Conservation (phyloP, 2,113 vertebrate species). For the Corythaixoides concolor region DNA sequence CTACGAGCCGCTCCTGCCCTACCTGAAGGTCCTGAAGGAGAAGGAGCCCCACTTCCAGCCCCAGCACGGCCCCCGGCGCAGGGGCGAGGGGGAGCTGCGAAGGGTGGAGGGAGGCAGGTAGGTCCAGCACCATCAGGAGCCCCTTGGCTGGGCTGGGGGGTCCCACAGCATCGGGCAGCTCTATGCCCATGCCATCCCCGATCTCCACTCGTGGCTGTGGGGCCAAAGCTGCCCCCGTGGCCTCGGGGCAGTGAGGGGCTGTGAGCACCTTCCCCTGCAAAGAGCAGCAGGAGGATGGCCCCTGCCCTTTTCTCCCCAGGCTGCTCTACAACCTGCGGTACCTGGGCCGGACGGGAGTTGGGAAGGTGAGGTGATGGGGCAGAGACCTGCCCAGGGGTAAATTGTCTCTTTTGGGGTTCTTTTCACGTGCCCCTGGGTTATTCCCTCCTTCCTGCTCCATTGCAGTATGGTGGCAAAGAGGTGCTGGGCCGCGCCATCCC, state of each 20-base stretch:
- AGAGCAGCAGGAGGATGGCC: not conserved
- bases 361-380: conserved; percentile 70
- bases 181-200: fast-evolving
- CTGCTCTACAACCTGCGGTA: conserved; percentile 77
- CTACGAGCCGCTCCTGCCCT: conserved; percentile 76
- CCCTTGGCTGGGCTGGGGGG: not conserved
- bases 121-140: not conserved
- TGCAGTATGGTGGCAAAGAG: conserved; percentile 82
- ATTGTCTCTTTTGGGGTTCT: not conserved
- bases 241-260: not conserved
- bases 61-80: not conserved
- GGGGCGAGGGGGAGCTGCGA: not conserved
- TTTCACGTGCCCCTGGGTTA: fast-evolving
- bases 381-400: fast-evolving
- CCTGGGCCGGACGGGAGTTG: conserved; percentile 75
- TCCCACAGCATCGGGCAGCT: fast-evolving
- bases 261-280: not conserved
- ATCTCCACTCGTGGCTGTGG: not conserved
- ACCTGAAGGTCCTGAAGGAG: conserved; percentile 71
- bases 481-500: conserved; percentile 76
- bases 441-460: not conserved
- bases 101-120: conserved; percentile 30
- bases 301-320: conserved; percentile 37
- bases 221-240: not conserved
- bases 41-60: conserved; percentile 77